Conservation (phyloP, 2,113 vertebrate genomes). For the Pituophis catenifer region DNA sequence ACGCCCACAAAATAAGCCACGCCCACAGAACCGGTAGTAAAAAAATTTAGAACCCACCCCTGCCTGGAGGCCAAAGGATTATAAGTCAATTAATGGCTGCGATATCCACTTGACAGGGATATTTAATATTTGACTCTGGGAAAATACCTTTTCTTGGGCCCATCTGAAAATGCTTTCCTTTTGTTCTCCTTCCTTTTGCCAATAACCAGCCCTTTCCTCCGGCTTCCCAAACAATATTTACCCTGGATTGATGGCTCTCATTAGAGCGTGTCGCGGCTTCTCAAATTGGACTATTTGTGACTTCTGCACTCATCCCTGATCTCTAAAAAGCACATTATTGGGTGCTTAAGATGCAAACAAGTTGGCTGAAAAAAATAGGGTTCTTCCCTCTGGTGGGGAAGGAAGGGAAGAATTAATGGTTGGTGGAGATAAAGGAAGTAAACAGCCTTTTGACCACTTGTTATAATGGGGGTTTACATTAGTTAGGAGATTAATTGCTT, state of each 20-base stretch:
- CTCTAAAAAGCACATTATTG: conserved; percentile 72
- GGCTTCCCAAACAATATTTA: conserved; percentile 61
- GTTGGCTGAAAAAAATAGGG: conserved; percentile 70
- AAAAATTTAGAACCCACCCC: too few relatives aligned
- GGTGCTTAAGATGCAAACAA: conserved; percentile 75
- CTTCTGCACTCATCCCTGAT: conserved; percentile 65
- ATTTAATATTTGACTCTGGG: not conserved
- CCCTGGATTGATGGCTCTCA: conserved; percentile 62
- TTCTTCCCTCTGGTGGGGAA: conserved; percentile 64
- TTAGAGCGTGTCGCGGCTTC: conserved; percentile 65
- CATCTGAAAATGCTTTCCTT: conserved; percentile 52
- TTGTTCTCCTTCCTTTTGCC: conserved; percentile 57
- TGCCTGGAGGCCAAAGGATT: not conserved
- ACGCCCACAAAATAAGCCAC: too few relatives aligned
- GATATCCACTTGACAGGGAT: not conserved
- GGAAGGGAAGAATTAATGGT: conserved; percentile 69
- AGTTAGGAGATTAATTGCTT: conserved; percentile 70
- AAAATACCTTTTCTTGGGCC: conserved; percentile 16
- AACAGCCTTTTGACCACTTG: conserved; percentile 61
- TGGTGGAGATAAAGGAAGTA: conserved; percentile 58
- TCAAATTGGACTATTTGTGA: conserved; percentile 71
- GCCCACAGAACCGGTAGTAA: too few relatives aligned
- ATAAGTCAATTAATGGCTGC: accelerated
- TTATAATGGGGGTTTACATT: conserved; percentile 56
- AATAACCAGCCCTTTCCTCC: conserved; percentile 26